A percentile compares a stretch with the other conserved stretches of the same genome.
Evolutionary conservation across 2,797 vertebrate species (phyloP).

Genomic region (Sebastes flavidus): DNA sequence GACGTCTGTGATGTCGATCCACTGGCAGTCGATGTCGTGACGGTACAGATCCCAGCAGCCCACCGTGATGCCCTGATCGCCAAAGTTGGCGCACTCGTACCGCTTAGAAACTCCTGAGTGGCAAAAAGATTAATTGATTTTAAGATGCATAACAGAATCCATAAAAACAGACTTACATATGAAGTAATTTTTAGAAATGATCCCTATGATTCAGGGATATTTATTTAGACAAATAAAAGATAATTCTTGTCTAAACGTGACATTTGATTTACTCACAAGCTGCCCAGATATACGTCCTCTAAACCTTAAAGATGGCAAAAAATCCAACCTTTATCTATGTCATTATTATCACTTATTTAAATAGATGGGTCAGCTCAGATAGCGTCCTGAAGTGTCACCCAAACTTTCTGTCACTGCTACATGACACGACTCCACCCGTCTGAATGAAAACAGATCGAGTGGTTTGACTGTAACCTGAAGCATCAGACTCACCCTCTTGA

Average conservation of each 20-base stretch:
- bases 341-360: background rate
- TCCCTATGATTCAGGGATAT: background rate
- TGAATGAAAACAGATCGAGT: background rate
- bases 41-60: slow-evolving; percentile 98
- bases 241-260: too few relatives aligned
- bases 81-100: slow-evolving; percentile 98
- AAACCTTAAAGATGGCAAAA: background rate
- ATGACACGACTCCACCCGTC: background rate
- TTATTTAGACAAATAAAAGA: background rate
- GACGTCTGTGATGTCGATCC: slow-evolving; percentile 96
- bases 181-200: background rate
- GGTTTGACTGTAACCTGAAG: background rate
- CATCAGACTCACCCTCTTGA: slow-evolving; percentile 86
- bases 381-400: background rate
- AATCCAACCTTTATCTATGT: background rate
- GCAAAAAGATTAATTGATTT: background rate
- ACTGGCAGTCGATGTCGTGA: slow-evolving; percentile 98
- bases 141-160: background rate
- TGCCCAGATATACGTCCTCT: background rate
- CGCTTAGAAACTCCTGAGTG: slow-evolving; percentile 89
- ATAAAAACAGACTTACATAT: background rate
- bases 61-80: slow-evolving; percentile 97
- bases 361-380: background rate
- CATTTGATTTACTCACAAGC: background rate
- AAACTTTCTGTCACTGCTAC: background rate